Percentiles rank a stretch among this genome's conserved stretches.
Conservation (phyloP, 2,888 invertebrate genomes). For the Urechis unicinctus region DNA sequence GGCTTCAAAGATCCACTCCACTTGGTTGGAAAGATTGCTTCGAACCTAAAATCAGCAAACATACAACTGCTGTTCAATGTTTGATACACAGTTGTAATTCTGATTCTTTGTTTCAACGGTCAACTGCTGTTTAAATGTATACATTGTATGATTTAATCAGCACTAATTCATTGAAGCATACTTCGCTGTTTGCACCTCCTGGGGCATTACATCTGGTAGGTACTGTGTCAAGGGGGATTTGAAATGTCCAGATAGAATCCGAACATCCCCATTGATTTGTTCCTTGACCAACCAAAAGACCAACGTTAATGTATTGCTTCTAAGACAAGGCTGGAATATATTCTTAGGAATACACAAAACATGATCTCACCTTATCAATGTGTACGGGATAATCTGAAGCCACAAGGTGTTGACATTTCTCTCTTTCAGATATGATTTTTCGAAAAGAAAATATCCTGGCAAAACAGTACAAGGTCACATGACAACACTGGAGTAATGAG, state of each 20-base stretch:
- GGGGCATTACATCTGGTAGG: constrained; percentile 80
- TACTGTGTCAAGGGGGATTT: constrained; percentile 73
- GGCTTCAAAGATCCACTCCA: constrained; percentile 61
- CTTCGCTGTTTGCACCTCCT: constrained; percentile 73
- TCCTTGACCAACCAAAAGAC: background rate
- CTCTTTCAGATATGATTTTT: constrained; percentile 76
- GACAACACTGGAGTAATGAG: too few species aligned
- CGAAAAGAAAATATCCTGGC: constrained; percentile 84
- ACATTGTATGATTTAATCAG: too few species aligned
- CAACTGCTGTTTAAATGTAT: too few species aligned
- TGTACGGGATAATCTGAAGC: constrained; percentile 76
- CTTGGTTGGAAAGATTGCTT: constrained; percentile 69
- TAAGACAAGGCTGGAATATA: background rate
- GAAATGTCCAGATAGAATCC: constrained; percentile 75
- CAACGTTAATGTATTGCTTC: background rate
- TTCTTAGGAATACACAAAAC: background rate
- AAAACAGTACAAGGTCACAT: too few species aligned
- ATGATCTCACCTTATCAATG: constrained; percentile 68
- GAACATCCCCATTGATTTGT: background rate
- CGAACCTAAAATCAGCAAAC: constrained; percentile 38
- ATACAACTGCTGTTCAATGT: too few species aligned
- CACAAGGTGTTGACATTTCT: constrained; percentile 74
- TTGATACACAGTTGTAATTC: too few species aligned
- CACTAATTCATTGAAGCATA: too few species aligned
- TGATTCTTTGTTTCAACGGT: too few species aligned